phyloP scores from a whole-genome alignment of 1,140 invertebrate genomes.

The Ooceraea biroi region DNA sequence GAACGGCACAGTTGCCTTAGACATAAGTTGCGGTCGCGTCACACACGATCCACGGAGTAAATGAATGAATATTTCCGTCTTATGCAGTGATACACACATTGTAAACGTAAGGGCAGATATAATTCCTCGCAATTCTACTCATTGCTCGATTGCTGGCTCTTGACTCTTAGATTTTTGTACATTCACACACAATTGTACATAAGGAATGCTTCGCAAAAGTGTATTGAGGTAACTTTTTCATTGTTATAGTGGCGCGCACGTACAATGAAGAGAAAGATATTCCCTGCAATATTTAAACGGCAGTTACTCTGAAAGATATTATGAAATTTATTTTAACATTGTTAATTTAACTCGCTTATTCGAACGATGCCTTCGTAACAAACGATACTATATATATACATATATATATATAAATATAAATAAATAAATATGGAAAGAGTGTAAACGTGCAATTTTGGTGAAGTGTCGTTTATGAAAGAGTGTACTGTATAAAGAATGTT shows the following conservation, averaged over 20 bases:
- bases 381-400: conserved; percentile 73
- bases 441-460: conserved; percentile 75
- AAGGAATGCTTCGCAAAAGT: conserved; percentile 71
- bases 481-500: conserved; percentile 61
- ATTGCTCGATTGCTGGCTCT: conserved; percentile 73
- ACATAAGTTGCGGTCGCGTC: conserved; percentile 74
- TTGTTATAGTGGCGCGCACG: conserved; percentile 68
- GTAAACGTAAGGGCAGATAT: conserved; percentile 70
- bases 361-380: conserved; percentile 78
- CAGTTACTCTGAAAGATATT: conserved; percentile 71
- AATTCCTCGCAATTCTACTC: conserved; percentile 70
- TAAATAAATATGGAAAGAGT: conserved; percentile 75
- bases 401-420: too few species aligned
- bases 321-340: conserved; percentile 75
- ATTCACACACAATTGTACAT: conserved; percentile 75
- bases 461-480: conserved; percentile 72
- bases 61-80: conserved; percentile 74
- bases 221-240: conserved; percentile 69
- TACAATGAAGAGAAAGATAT: conserved; percentile 63
- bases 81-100: conserved; percentile 74
- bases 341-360: conserved; percentile 77
- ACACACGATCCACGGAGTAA: conserved; percentile 70
- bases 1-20: conserved; percentile 75
- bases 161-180: conserved; percentile 74
- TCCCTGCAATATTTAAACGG: conserved; percentile 69